Base-by-base conservation (phyloP, 2,113 vertebrate species). In the Amphilophus citrinellus region DNA sequence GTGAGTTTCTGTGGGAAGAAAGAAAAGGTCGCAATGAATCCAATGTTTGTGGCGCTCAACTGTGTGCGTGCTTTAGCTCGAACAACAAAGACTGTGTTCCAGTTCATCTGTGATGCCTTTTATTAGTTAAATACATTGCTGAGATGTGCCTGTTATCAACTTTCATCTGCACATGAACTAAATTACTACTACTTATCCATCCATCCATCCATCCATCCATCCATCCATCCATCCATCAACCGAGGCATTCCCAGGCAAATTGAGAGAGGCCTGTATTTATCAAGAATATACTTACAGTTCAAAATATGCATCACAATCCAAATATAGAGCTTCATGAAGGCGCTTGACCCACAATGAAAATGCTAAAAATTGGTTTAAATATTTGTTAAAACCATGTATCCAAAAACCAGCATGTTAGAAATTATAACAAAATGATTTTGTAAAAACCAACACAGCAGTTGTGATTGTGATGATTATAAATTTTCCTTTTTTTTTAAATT, bases 1-100 rank as follows among this genome's bases (percentile, higher is more conserved):
- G n/a, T 82, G 95, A 32, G 80, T 94, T 84, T 92, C 97, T 97
- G 68, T 9, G 62, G 82, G 83, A 11, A 79, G 82, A 11, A 80
- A 63, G 5, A 77, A 77, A 47, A 66, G 9, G 50, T 18, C 47
- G 32, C 8, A 18, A 17, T 77, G 15, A 76, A 61, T 32, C 56
- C 32, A 42, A 9, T 10, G 18, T 59, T 37, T 20, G 3, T 9
- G 61, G 3, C 20, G 22, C 35, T 57, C 39, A 50, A 37, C 42
- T 37, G 18, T 35, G 10, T 63, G 13, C 3, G 9, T 3, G 11
- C 15, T 60, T 83, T 65, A 65, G 61, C 14, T 61, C 42, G 35
- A 79, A 79, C 76, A 77, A 37, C 30, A 10, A 59, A 17, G 35
- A 11, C 6, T 60, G 68, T 56, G 68, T n/a, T n/a, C 11, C 50